phyloP scores from a whole-genome alignment of 1,140 invertebrate genomes.

The Cherax quadricarinatus region DNA sequence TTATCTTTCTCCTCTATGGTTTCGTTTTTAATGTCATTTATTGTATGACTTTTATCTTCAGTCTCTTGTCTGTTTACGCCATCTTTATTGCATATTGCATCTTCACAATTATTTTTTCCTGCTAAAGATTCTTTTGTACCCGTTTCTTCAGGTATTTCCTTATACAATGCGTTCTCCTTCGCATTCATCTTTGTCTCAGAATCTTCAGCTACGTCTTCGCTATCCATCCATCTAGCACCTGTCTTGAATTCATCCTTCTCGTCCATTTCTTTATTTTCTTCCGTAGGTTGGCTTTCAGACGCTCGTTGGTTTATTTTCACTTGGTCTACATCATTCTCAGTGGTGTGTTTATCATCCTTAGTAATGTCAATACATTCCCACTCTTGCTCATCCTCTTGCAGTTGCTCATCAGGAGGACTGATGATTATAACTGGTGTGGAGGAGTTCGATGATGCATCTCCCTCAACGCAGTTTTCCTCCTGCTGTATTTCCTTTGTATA shows the following conservation, averaged over 20 bases:
- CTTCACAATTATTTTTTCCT: background rate
- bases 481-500: background rate
- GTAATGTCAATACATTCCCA: background rate
- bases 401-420: background rate
- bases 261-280: background rate
- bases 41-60: background rate
- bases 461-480: background rate
- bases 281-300: too few relatives aligned
- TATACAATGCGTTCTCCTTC: background rate
- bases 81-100: background rate
- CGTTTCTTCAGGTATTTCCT: background rate
- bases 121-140: background rate
- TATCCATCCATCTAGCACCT: background rate
- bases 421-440: background rate
- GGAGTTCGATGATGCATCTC: background rate
- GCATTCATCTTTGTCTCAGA: background rate
- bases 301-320: background rate
- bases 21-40: background rate
- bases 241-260: background rate
- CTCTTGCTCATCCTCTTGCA: background rate
- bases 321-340: background rate
- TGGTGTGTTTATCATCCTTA: background rate
- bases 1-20: background rate
- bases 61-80: background rate
- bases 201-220: background rate